Base-by-base conservation (phyloP, 2,888 invertebrate species). In the Prionchulus punctatus region DNA sequence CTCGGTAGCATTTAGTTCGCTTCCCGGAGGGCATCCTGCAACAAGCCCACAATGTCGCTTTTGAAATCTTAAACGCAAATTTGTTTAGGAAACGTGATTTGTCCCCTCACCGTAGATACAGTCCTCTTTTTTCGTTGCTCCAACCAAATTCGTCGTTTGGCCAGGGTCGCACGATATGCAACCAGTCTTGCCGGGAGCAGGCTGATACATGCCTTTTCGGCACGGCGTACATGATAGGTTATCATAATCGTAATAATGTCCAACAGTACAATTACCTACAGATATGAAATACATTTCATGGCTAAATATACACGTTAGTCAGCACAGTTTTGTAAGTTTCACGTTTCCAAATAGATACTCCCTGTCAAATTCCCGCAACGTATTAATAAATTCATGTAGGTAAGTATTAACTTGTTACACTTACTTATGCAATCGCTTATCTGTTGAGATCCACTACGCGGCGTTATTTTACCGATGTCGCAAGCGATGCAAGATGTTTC, bases 381-480 rank as follows among this genome's bases (percentile, higher is more conserved):
- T n/a, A n/a, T n/a, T n/a, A n/a, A n/a, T n/a, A n/a, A n/a, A n/a
- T n/a, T n/a, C n/a, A n/a, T n/a, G n/a, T n/a, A n/a, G n/a, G n/a
- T n/a, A n/a, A n/a, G n/a, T n/a, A n/a, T n/a, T n/a, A n/a, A n/a
- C n/a, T n/a, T n/a, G n/a, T n/a, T n/a, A n/a, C n/a, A n/a, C 25
- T 54, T 50, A 54, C 54, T 47, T 25, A 54, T 54, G 27, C 54
- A 54, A 27, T 54, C 54, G 3, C 21, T 2, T 28, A 45, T 7
- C 4, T 50, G 27, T 26, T 54, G 30, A 21, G 48, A 47, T 21
- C 54, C 54, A 4, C 4, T 21, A 23, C 25, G 26, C n/a, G 50
- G 49, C 12, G 54, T 54, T 2, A 50, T 54, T 21, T 47, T 18
- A 21, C 30, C 45, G 18, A 21, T 3, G n/a, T 47, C 49, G 48